phyloP scores from a whole-genome alignment of 1,140 invertebrate genomes.

The Lepidurus couesii region DNA sequence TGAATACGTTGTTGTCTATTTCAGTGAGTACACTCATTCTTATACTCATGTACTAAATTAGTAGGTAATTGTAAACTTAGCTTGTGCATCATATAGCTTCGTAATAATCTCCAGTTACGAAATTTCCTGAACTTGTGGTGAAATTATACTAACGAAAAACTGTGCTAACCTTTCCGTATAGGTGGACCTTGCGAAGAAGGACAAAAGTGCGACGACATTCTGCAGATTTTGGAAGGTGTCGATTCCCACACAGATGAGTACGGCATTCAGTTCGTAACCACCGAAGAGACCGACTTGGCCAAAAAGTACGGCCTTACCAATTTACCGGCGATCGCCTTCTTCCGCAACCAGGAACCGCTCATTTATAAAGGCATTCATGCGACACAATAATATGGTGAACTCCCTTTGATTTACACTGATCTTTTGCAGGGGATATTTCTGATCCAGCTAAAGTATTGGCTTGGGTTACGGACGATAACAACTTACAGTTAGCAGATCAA shows the following conservation, averaged over 20 bases:
- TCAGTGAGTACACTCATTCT: constrained; percentile 58
- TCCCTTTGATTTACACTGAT: not conserved
- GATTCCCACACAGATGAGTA: constrained; percentile 90
- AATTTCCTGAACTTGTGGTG: no score
- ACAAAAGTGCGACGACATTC: constrained; percentile 67
- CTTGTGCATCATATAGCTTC: no score
- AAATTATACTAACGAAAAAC: no score
- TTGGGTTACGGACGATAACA: constrained; percentile 88
- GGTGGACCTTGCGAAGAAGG: constrained; percentile 79
- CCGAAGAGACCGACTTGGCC: constrained; percentile 71
- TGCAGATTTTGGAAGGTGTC: constrained; percentile 83
- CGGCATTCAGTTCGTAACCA: constrained; percentile 88
- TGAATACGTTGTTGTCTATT: constrained; percentile 89
- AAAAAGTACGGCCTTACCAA: constrained; percentile 78
- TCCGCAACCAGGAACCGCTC: constrained; percentile 63
- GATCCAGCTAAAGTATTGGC: constrained; percentile 79
- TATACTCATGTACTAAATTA: not conserved
- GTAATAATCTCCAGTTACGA: no score
- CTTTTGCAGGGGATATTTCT: constrained; percentile 65
- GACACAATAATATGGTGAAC: no score
- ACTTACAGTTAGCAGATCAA: constrained; percentile 80
- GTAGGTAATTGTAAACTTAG: no score
- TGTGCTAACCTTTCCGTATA: constrained; percentile 40
- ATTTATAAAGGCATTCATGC: constrained; percentile 54
- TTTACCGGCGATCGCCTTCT: constrained; percentile 81